Conservation (phyloP, 1,140 invertebrate genomes). For the Colletes latitarsis region DNA sequence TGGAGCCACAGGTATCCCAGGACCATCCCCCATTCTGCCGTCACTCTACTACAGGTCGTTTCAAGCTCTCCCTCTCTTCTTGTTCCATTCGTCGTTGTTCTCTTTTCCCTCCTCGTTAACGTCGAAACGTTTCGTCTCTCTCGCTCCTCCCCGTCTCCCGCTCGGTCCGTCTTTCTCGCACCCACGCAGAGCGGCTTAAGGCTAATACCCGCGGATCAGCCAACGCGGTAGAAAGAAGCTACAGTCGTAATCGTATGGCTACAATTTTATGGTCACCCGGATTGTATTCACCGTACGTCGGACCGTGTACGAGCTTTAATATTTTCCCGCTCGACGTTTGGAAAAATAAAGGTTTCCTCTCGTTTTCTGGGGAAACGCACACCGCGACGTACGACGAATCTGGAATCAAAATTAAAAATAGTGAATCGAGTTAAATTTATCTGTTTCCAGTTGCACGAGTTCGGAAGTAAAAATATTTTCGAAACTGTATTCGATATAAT, state of each 20-base stretch:
- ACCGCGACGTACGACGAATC: too few species aligned
- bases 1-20: slow-evolving; percentile 63
- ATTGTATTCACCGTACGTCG: not conserved
- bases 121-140: slow-evolving; percentile 2
- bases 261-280: slow-evolving; percentile 37
- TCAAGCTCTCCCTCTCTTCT: slow-evolving; percentile 27
- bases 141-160: not conserved
- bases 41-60: slow-evolving; percentile 53
- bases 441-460: too few species aligned
- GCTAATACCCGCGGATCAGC: slow-evolving; percentile 46
- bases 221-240: slow-evolving; percentile 20
- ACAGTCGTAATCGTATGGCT: slow-evolving; percentile 37
- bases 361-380: too few species aligned
- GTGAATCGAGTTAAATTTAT: too few species aligned
- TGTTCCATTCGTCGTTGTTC: slow-evolving; percentile 15
- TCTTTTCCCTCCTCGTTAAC: slow-evolving; percentile 18
- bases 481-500: too few species aligned
- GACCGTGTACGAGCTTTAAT: not conserved
- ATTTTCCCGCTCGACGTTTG: not conserved
- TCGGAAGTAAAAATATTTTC: too few species aligned
- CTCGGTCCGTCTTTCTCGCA: not conserved
- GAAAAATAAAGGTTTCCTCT: not conserved
- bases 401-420: too few species aligned
- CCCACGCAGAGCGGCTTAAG: slow-evolving; percentile 26
- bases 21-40: slow-evolving; percentile 41